Conservation (phyloP, 2,797 vertebrate genomes). For the Lutjanus campechanus region DNA sequence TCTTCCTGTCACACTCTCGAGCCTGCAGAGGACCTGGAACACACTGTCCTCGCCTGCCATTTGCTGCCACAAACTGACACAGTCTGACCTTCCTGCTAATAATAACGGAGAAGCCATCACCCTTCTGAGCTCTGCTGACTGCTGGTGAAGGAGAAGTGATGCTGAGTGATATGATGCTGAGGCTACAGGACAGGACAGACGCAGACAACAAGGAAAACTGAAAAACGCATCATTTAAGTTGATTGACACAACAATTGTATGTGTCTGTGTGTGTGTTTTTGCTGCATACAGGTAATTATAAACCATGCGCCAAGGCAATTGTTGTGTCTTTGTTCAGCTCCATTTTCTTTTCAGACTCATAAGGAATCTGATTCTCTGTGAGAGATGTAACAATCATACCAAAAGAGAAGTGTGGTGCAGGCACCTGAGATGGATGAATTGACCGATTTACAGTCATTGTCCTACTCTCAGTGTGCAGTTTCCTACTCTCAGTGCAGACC, state of each 20-base stretch:
- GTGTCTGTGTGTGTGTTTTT: background rate
- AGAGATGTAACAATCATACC: background rate
- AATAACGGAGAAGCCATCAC: constrained; percentile 54
- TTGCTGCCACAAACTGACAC: constrained; percentile 30
- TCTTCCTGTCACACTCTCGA: constrained; percentile 51
- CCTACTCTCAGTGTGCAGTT: background rate
- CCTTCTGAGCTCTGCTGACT: constrained; percentile 33
- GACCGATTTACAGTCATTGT: background rate
- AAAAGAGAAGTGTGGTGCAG: background rate
- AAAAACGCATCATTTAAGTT: background rate
- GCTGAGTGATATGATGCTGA: constrained; percentile 14
- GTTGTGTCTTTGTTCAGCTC: background rate
- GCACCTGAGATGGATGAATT: background rate
- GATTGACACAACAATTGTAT: constrained; percentile 1
- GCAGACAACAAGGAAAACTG: background rate
- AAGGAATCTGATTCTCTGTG: background rate
- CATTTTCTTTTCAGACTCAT: background rate
- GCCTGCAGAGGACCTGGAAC: constrained; percentile 60
- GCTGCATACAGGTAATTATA: background rate
- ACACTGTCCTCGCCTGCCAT: constrained; percentile 28
- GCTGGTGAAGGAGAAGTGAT: constrained; percentile 26
- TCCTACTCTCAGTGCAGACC: background rate
- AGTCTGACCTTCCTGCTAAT: constrained; percentile 65
- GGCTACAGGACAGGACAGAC: background rate
- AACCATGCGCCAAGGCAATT: background rate